Percentiles rank a stretch among this genome's conserved stretches.
These are phyloP conservation scores for Callionymus lyra DNA, from an alignment of 2,113 vertebrate species.

Conservation along the genomic window DNA sequence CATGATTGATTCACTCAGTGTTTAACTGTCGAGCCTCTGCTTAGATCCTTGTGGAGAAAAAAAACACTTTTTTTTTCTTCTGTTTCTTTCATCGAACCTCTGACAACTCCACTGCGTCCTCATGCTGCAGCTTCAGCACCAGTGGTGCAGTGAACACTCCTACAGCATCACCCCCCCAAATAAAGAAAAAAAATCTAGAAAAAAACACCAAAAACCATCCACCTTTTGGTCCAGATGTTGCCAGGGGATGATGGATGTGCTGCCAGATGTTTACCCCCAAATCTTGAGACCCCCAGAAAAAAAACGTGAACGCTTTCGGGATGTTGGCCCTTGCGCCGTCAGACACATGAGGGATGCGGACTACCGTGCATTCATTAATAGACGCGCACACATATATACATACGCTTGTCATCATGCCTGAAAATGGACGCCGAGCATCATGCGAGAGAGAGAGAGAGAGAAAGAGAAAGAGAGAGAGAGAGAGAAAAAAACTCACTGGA, in stretches of 20 bases:
- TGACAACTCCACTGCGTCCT: no score
- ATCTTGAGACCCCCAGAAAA: constrained; percentile 3
- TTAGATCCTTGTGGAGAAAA: no score
- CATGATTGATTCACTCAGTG: no score
- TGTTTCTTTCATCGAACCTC: no score
- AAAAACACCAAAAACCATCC: constrained; percentile 10
- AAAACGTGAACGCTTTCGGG: no score
- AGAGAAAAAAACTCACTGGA: constrained; percentile 33
- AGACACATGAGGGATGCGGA: constrained; percentile 42
- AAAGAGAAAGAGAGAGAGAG: no score
- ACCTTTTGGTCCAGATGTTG: constrained; percentile 28
- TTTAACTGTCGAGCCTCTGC: no score
- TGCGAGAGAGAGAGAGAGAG: no score
- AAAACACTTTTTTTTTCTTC: no score
- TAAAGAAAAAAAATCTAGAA: no score
- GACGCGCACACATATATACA: constrained; percentile 19
- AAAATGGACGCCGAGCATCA: constrained; percentile 66
- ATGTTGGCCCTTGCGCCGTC: no score
- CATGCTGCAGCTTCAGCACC: no score
- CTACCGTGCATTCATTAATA: constrained; percentile 66
- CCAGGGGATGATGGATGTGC: constrained; percentile 25
- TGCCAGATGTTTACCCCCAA: constrained; percentile 23
- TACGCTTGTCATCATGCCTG: constrained; percentile 43
- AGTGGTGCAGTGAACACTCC: constrained; percentile 40
- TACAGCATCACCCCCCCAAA: constrained; percentile 17